Conservation (phyloP, 1,140 invertebrate species). For the Neuroterus valhalla region DNA sequence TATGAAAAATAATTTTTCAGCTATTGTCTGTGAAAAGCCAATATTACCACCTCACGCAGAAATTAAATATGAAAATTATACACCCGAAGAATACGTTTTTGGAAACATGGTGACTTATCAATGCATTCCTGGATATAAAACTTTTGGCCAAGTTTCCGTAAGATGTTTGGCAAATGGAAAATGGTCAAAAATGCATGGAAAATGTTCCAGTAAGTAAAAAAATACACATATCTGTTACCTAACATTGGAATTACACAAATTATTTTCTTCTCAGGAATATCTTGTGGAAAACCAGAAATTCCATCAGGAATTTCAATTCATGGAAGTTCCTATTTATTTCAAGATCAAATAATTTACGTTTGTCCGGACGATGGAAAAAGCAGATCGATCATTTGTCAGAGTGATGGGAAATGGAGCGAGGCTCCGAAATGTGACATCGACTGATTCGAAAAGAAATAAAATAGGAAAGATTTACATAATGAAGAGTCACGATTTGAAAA, state of each 20-base stretch:
- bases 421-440: conserved; percentile 47
- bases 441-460: too few species aligned
- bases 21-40: conserved; percentile 63
- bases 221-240: conserved; percentile 11
- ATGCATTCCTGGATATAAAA: conserved; percentile 73
- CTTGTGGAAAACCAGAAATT: conserved; percentile 65
- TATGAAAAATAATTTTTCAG: conserved; percentile 51
- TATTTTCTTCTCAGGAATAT: conserved; percentile 66
- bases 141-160: conserved; percentile 72
- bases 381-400: conserved; percentile 58
- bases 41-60: conserved; percentile 54
- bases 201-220: conserved; percentile 74
- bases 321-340: conserved; percentile 74
- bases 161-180: conserved; percentile 74
- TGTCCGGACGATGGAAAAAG: conserved; percentile 69
- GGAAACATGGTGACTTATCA: conserved; percentile 71
- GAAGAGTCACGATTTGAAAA: too few species aligned
- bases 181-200: conserved; percentile 76
- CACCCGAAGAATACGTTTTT: conserved; percentile 63
- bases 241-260: conserved; percentile 30
- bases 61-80: conserved; percentile 37
- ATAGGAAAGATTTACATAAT: too few species aligned
- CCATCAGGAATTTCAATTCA: conserved; percentile 64
- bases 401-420: conserved; percentile 61
- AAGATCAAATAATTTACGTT: conserved; percentile 70